Evolutionary conservation across 2,888 invertebrate species (phyloP), one percentile per base, ranked within the genome.

Genomic region (Dryomyza anilis): DNA sequence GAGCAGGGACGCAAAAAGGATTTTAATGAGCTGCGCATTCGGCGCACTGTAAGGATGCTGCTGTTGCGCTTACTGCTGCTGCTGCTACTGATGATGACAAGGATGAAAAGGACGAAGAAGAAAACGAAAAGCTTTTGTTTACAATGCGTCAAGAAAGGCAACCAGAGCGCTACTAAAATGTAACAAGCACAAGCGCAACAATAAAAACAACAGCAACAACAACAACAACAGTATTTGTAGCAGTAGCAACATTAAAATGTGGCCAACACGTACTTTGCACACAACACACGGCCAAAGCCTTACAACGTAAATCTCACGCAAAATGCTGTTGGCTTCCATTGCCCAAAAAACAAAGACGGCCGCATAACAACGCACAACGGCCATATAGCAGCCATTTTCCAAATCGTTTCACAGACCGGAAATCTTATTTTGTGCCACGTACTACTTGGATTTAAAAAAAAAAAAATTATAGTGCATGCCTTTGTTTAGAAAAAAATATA

Each of bases 141-240:
- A n/a, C 39, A 39, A 39, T 39, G 39, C 39, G 39, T 39, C 39
- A 39, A 6, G 14, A 39, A n/a, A 39, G 14, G 7, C 7, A 33
- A 12, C 33, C 33, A 39, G 39, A 39, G 39, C 39, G 7, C 45
- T 12, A 8, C 53, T 19, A 25, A 27, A 29, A 55, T n/a, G n/a
- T 21, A 62, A 43, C 48, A 50, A 63, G 29, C 23, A 59, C 59
- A 59, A 25, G 39, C 43, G 14, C n/a, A 68, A 48, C 29, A 25
- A 3, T n/a, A 61, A 64, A 62, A 68, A 52, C 50, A 64, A 61
- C 67, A 65, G 65, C 61, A 69, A 48, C 61, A 33, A 55, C 62
- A 39, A 46, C 63, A 36, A 39, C 33, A 55, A 50, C 50, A 62
- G 27, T n/a, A n/a, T n/a, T n/a, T n/a, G n/a, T n/a, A n/a, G n/a